Percentiles rank a stretch among this genome's conserved stretches.
Evolutionary conservation across 2,888 invertebrate species (phyloP).

Genomic region (Agrypnus murinus): DNA sequence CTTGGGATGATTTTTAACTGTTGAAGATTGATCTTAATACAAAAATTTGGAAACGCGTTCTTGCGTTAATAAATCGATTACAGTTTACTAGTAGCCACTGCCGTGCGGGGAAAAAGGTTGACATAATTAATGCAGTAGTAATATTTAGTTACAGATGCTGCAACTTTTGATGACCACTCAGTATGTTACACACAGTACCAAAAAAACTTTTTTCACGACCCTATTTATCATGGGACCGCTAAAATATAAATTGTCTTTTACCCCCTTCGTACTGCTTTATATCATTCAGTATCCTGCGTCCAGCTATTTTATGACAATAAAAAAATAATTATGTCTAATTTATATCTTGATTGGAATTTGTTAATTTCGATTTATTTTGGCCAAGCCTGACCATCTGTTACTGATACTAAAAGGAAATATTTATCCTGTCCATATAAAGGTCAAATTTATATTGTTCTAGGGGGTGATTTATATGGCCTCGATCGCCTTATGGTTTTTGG

Average conservation of each 20-base stretch:
- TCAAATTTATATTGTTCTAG: conserved; percentile 67
- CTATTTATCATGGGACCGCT: conserved; percentile 39
- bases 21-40: conserved; percentile 57
- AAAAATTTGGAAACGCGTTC: conserved; percentile 51
- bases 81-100: conserved; percentile 54
- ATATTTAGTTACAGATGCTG: conserved; percentile 25
- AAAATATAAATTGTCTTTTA: conserved; percentile 28
- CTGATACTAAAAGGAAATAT: conserved; percentile 53
- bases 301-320: not conserved
- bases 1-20: conserved; percentile 59
- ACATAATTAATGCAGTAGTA: conserved; percentile 24
- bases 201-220: conserved; percentile 27
- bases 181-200: conserved; percentile 11
- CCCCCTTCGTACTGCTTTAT: conserved; percentile 20
- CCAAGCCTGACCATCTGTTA: conserved; percentile 1
- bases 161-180: conserved; percentile 9
- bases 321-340: conserved; percentile 32
- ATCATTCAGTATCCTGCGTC: no score
- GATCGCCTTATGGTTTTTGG: conserved; percentile 43
- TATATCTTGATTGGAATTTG: conserved; percentile 15
- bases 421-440: conserved; percentile 68
- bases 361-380: no score
- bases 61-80: conserved; percentile 68
- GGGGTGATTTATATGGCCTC: conserved; percentile 48
- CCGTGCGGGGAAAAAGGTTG: not conserved